phyloP scores from a whole-genome alignment of 2,113 vertebrate species.

The Chitala chitala region DNA sequence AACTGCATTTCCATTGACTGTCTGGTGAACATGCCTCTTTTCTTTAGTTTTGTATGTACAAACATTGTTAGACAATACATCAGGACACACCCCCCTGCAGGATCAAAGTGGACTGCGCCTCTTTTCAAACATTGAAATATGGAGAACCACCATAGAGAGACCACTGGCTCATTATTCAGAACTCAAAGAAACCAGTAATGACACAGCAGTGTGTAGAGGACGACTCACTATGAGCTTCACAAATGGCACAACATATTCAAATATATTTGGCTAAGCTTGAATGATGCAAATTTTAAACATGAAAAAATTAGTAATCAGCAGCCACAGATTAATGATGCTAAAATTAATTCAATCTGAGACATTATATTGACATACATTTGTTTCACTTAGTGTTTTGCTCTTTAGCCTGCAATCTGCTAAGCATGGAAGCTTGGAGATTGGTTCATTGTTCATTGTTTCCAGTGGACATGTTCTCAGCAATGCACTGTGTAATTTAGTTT shows the following conservation, averaged over 20 bases:
- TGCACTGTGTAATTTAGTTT: too few species aligned
- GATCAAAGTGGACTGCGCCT: not conserved
- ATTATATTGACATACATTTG: slow-evolving; percentile 6
- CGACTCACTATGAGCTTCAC: not conserved
- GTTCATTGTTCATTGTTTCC: too few species aligned
- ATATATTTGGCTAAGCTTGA: too few species aligned
- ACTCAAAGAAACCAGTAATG: not conserved
- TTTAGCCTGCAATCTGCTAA: too few species aligned
- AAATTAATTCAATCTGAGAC: not conserved
- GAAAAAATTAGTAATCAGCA: not conserved
- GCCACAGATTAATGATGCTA: not conserved
- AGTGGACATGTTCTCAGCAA: too few species aligned
- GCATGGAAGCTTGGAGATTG: not conserved
- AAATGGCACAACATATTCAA: too few species aligned
- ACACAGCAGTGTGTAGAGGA: not conserved
- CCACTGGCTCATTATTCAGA: not conserved
- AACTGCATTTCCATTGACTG: too few species aligned
- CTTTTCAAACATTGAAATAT: not conserved
- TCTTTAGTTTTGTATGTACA: too few species aligned
- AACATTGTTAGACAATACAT: too few species aligned
- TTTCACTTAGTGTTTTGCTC: not conserved
- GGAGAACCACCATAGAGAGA: not conserved
- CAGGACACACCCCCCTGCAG: too few species aligned
- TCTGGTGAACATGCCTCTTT: too few species aligned
- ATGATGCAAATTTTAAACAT: not conserved